Evolutionary conservation across 2,113 vertebrate genomes (phyloP).

Genomic region (Cromileptes altivelis): DNA sequence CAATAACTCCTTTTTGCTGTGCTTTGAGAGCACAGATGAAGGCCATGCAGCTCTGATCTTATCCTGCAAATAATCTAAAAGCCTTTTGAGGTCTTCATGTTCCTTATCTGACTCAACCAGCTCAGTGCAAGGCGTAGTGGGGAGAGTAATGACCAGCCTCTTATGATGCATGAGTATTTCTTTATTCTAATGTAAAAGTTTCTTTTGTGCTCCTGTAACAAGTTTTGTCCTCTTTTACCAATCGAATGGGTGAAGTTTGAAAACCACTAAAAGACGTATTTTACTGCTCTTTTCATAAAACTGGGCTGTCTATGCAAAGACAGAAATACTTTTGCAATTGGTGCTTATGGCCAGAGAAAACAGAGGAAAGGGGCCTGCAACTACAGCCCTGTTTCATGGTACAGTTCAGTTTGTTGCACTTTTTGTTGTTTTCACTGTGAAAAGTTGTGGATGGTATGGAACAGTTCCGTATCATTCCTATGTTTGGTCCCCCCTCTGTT

Average conservation of each 20-base stretch:
- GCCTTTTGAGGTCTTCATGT: constrained; percentile 37
- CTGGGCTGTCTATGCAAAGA: no score
- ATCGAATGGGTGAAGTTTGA: not conserved
- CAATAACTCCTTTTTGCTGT: constrained; percentile 9
- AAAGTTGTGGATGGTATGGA: no score
- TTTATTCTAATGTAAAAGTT: not conserved
- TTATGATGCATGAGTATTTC: not conserved
- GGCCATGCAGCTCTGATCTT: constrained; percentile 26
- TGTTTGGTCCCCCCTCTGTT: no score
- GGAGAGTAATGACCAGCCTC: not conserved
- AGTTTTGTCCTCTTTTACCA: not conserved
- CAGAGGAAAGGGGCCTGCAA: no score
- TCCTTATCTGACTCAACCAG: not conserved
- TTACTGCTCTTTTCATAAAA: no score
- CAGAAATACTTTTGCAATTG: no score
- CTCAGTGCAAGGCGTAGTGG: not conserved
- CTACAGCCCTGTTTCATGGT: no score
- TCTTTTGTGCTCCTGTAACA: not conserved
- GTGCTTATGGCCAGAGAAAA: no score
- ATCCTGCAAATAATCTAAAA: constrained; percentile 52
- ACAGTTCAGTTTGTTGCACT: no score
- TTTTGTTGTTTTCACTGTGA: no score
- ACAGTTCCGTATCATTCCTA: no score
- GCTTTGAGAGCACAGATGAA: constrained; percentile 25
- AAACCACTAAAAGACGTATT: not conserved